Evolutionary conservation across 2,888 invertebrate genomes (phyloP), one percentile per base, ranked within the genome.

Genomic region (Hyalella azteca): DNA sequence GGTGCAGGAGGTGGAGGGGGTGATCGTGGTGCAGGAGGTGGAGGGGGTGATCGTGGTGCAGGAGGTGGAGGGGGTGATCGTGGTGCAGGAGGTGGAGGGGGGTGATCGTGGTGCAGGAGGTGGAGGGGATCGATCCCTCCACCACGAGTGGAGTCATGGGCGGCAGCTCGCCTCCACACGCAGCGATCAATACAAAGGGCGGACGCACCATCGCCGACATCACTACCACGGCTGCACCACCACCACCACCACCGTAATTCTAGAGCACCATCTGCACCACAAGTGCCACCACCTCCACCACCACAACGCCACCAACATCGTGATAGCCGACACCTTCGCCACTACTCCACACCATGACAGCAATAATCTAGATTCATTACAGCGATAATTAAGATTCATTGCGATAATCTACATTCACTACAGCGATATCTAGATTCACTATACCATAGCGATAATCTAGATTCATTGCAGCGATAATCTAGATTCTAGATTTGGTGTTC

Each of bases 151-250:
- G n/a, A n/a, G n/a, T n/a, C n/a, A n/a, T n/a, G n/a, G n/a, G n/a
- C n/a, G n/a, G n/a, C n/a, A n/a, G n/a, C n/a, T n/a, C 54, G 22
- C 54, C 54, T 54, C 54, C 54, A 54, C 54, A 54, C 26, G 54
- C 54, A 29, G n/a, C n/a, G 54, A 54, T 54, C 54, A 54, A 54
- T 54, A 54, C 54, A 54, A 54, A 26, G 15, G 54, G 54, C 54
- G 29, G 26, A 22, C 22, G 26, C 54, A 54, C 26, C 54, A 54
- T 22, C 26, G 26, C 4, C 54, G 26, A 26, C 54, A 54, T 29
- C 54, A 54, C 54, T 29, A 54, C 54, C 22, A 29, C 26, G 7
- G 4, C 54, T 26, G 26, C 54, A 22, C 22, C 54, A 54, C 54
- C 54, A 29, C 29, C 54, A 54, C 54, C 54, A 22, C 22, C 54